A percentile compares a stretch with the other conserved stretches of the same genome.
Conservation (phyloP, 2,113 vertebrate species). For the Laterallus jamaicensis region DNA sequence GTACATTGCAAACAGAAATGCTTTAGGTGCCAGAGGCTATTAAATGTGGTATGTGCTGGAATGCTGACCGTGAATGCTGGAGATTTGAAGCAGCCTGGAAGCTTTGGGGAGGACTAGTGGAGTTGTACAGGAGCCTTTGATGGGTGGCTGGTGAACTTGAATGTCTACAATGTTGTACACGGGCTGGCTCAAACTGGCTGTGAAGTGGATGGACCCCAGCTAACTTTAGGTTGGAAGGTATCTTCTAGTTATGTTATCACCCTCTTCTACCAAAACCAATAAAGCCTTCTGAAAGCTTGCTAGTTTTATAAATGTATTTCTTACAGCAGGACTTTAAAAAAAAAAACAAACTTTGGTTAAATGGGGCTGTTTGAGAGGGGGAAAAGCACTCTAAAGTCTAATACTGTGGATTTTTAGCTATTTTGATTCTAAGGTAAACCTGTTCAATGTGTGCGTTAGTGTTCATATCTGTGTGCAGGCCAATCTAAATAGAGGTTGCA, state of each 20-base stretch:
- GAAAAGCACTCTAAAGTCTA: not conserved
- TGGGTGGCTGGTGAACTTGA: not conserved
- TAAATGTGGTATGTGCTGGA: not conserved
- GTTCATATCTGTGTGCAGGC: not conserved
- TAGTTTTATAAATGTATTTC: not conserved
- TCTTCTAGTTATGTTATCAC: not conserved
- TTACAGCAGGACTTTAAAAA: not conserved
- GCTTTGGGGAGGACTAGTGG: not conserved
- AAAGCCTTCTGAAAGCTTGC: not conserved
- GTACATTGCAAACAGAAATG: not conserved
- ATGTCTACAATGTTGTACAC: not conserved
- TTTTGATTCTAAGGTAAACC: not conserved
- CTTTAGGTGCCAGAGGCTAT: not conserved
- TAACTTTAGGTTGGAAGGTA: not conserved
- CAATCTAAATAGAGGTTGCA: slow-evolving; percentile 26
- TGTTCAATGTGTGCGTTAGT: not conserved
- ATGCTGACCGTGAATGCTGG: not conserved
- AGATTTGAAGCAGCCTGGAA: not conserved
- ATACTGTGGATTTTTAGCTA: not conserved
- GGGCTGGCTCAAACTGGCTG: not conserved
- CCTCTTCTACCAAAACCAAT: not conserved
- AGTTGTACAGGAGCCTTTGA: not conserved
- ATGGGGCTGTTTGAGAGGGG: not conserved
- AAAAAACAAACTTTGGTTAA: not conserved
- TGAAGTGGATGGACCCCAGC: not conserved